Percentiles rank a stretch among this genome's conserved stretches.
Evolutionary conservation across 2,888 invertebrate species (phyloP).

Genomic region (Lepidochrysops patricia): DNA sequence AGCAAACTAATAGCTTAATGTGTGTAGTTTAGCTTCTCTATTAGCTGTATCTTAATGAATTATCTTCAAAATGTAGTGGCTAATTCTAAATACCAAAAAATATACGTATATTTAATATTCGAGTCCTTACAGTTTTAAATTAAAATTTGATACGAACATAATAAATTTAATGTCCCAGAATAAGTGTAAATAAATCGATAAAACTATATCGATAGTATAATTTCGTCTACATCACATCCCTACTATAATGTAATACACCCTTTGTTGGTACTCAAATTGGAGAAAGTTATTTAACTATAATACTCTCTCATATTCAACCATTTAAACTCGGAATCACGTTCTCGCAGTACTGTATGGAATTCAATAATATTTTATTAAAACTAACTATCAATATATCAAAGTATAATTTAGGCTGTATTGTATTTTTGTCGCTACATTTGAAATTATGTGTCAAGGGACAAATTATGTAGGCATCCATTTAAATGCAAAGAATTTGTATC

Average conservation of each 20-base stretch:
- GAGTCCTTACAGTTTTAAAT: no score
- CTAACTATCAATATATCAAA: not conserved
- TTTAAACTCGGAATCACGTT: constrained; percentile 8
- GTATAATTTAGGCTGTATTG: constrained; percentile 4
- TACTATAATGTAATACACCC: constrained; percentile 7
- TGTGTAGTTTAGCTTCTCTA: no score
- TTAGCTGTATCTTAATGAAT: no score
- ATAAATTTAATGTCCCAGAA: not conserved
- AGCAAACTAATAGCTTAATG: no score
- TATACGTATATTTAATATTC: no score
- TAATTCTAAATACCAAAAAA: no score
- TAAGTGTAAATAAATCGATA: not conserved
- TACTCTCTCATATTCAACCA: constrained; percentile 1
- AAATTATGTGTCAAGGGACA: not conserved
- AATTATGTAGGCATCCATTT: not conserved
- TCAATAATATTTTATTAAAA: constrained; percentile 7
- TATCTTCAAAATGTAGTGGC: no score
- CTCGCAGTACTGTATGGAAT: not conserved
- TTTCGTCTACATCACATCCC: not conserved
- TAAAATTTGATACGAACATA: no score
- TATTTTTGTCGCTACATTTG: not conserved
- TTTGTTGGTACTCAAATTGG: constrained; percentile 14
- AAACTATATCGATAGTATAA: constrained; percentile 5
- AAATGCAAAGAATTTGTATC: not conserved
- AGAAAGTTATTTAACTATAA: constrained; percentile 10